phyloP scores from a whole-genome alignment of 2,113 vertebrate species.

The Scomber japonicus region DNA sequence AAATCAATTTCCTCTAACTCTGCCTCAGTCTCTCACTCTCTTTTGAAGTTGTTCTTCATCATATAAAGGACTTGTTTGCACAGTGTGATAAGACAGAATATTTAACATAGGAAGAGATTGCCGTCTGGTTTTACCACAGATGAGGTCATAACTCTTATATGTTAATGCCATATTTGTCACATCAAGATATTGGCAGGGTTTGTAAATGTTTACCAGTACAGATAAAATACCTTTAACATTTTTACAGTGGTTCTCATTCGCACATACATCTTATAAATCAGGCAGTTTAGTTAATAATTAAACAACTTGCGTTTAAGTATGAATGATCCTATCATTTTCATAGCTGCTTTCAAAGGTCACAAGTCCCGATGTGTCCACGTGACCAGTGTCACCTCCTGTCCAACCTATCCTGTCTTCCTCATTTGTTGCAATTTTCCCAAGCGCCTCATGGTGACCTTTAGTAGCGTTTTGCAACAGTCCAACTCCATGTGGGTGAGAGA shows the following conservation, averaged over 20 bases:
- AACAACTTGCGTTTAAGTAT: not conserved
- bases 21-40: slow-evolving; percentile 10
- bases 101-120: slow-evolving; percentile 2
- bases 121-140: not conserved
- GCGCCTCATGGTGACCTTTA: slow-evolving; percentile 36
- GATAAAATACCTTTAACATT: slow-evolving; percentile 35
- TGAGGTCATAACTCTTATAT: slow-evolving; percentile 1
- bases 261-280: slow-evolving; percentile 7
- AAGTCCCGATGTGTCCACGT: not conserved
- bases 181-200: slow-evolving; percentile 13
- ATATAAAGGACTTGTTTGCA: slow-evolving; percentile 31
- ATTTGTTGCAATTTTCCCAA: slow-evolving; percentile 7
- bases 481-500: slow-evolving; percentile 37
- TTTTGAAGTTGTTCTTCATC: slow-evolving; percentile 42
- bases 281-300: slow-evolving; percentile 48
- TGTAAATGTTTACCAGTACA: slow-evolving; percentile 47
- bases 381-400: not conserved
- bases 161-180: slow-evolving; percentile 2
- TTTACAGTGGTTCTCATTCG: slow-evolving; percentile 1
- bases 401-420: not conserved
- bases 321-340: not conserved
- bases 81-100: slow-evolving; percentile 25
- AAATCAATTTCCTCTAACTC: slow-evolving; percentile 4
- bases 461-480: slow-evolving; percentile 47
- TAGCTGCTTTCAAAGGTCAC: slow-evolving; percentile 16